Percentiles rank a stretch among this genome's conserved stretches.
These are phyloP conservation scores for Berghia stephanieae DNA, from an alignment of 1,140 invertebrate genomes.

Conservation along the genomic window DNA sequence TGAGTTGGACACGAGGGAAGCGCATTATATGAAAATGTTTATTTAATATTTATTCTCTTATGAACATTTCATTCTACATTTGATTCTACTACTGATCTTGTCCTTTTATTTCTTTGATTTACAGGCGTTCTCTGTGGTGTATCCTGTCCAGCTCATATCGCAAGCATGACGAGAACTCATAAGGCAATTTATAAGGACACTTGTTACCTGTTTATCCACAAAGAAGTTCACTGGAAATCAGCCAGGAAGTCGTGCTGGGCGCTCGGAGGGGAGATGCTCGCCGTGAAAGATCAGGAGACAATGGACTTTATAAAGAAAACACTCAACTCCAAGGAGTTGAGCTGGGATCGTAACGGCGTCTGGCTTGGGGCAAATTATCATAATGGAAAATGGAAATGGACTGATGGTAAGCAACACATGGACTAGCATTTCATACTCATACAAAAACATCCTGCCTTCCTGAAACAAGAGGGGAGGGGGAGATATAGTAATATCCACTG, in stretches of 20 bases:
- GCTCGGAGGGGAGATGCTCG: conserved; percentile 47
- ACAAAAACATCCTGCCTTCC: not conserved
- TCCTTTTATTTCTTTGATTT: too few relatives aligned
- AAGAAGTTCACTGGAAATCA: conserved; percentile 47
- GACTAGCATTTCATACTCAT: not conserved
- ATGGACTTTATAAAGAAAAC: conserved; percentile 49
- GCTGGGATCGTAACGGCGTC: conserved; percentile 49
- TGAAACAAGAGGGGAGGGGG: not conserved
- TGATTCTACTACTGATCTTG: too few relatives aligned
- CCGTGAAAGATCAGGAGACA: conserved; percentile 37
- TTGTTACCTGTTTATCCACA: conserved; percentile 52
- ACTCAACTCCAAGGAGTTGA: conserved; percentile 42
- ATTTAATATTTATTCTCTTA: too few relatives aligned
- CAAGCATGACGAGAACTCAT: not conserved
- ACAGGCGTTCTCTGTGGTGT: too few relatives aligned
- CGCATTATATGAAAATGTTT: too few relatives aligned
- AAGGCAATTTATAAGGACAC: conserved; percentile 28
- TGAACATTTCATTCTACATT: too few relatives aligned
- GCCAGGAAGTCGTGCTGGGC: conserved; percentile 45
- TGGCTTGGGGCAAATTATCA: conserved; percentile 49
- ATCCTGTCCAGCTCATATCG: conserved; percentile 15
- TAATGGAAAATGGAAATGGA: conserved; percentile 45
- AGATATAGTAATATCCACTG: not conserved
- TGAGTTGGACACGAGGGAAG: too few relatives aligned
- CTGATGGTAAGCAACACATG: conserved; percentile 40